Evolutionary conservation across 2,113 vertebrate species (phyloP).

Genomic region (Apteryx mantelli): DNA sequence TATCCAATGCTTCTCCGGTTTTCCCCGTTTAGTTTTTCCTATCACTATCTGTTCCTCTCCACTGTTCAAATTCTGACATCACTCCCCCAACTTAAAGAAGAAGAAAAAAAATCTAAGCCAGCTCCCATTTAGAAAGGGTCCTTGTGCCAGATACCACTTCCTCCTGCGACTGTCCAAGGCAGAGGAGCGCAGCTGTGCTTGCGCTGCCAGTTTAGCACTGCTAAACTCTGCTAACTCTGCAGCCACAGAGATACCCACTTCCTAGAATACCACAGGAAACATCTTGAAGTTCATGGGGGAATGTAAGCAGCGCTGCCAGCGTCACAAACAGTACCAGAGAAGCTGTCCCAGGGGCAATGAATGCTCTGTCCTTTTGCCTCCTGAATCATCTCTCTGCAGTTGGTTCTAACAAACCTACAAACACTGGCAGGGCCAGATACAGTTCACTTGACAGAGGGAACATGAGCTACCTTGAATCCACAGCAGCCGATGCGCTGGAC

Average conservation of each 20-base stretch:
- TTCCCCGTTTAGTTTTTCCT: slow-evolving; percentile 40
- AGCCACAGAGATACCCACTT: accelerated
- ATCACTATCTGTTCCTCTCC: background rate
- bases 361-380: background rate
- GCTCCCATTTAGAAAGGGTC: background rate
- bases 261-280: background rate
- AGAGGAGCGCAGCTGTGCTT: background rate
- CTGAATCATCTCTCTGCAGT: background rate
- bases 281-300: accelerated
- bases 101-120: background rate
- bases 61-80: background rate
- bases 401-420: background rate
- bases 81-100: background rate
- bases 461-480: accelerated
- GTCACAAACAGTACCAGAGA: background rate
- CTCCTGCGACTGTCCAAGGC: background rate
- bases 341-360: background rate
- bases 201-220: background rate
- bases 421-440: background rate
- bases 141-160: background rate
- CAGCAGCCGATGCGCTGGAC: accelerated
- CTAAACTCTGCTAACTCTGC: too few relatives aligned
- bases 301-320: background rate
- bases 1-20: background rate
- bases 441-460: background rate